Percentiles rank a stretch among this genome's conserved stretches.
These are phyloP conservation scores for Odontocerum albicorne DNA, from an alignment of 2,888 invertebrate genomes.

Conservation along the genomic window DNA sequence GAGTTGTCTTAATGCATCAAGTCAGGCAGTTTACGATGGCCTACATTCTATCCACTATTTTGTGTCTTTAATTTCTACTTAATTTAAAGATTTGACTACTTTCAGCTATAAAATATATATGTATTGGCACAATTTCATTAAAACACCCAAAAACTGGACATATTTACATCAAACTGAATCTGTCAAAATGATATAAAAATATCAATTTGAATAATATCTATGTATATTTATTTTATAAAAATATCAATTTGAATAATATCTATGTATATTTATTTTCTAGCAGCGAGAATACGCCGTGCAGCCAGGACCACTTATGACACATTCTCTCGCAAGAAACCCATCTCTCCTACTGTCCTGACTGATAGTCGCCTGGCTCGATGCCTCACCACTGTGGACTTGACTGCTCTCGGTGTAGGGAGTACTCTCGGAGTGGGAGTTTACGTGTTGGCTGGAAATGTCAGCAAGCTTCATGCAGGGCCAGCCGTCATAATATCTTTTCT, in stretches of 20 bases:
- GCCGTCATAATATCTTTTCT: constrained; percentile 84
- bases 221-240: background rate
- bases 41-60: too few relatives aligned
- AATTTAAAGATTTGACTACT: too few relatives aligned
- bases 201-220: background rate
- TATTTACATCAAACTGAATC: background rate
- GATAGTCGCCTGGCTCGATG: constrained; percentile 67
- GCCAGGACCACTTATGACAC: constrained; percentile 44
- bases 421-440: constrained; percentile 91
- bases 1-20: too few relatives aligned
- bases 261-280: constrained; percentile 8
- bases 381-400: constrained; percentile 79
- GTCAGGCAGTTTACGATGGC: too few relatives aligned
- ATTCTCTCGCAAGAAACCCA: constrained; percentile 49
- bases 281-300: constrained; percentile 19
- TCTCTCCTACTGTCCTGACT: constrained; percentile 41
- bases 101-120: too few relatives aligned
- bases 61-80: too few relatives aligned
- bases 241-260: background rate
- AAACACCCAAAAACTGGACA: too few relatives aligned
- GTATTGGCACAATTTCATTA: too few relatives aligned
- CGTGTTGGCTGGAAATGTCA: constrained; percentile 83
- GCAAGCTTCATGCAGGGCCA: constrained; percentile 80
- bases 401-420: constrained; percentile 79
- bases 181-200: background rate